These are phyloP conservation scores for Drusus annulatus DNA, from an alignment of 1,140 invertebrate species.

Conservation along the genomic window DNA sequence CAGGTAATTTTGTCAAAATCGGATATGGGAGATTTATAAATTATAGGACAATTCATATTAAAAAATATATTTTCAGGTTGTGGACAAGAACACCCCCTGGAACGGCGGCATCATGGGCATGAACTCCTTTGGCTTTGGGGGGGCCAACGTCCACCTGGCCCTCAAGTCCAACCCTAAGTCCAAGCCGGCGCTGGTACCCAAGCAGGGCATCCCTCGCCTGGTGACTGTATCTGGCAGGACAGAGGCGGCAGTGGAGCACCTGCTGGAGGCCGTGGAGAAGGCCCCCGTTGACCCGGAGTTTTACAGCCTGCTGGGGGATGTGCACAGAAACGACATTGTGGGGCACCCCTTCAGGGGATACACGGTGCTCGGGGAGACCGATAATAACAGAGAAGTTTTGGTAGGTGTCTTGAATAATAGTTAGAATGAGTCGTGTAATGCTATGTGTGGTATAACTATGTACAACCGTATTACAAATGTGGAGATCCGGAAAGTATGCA, in stretches of 20 bases:
- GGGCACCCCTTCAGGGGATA: slow-evolving; percentile 86
- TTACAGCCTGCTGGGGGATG: slow-evolving; percentile 82
- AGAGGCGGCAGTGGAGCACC: slow-evolving; percentile 80
- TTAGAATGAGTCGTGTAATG: too few species aligned
- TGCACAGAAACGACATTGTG: slow-evolving; percentile 78
- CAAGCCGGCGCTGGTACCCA: slow-evolving; percentile 73
- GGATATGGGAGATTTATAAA: too few species aligned
- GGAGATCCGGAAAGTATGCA: too few species aligned
- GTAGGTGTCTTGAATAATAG: slow-evolving; percentile 61
- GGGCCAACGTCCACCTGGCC: slow-evolving; percentile 94
- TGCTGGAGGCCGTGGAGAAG: slow-evolving; percentile 77
- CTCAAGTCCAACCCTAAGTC: slow-evolving; percentile 85
- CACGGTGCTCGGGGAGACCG: slow-evolving; percentile 75
- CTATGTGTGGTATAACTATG: too few species aligned
- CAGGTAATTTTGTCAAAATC: too few species aligned
- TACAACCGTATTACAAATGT: too few species aligned
- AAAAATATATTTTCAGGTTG: slow-evolving; percentile 78
- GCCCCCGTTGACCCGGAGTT: slow-evolving; percentile 82
- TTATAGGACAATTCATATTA: too few species aligned
- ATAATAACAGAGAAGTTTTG: slow-evolving; percentile 63
- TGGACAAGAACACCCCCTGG: slow-evolving; percentile 85
- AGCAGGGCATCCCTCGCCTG: slow-evolving; percentile 77
- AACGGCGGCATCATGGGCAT: slow-evolving; percentile 89
- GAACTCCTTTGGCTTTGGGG: slow-evolving; percentile 98
- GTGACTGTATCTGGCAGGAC: slow-evolving; percentile 89